phyloP scores from a whole-genome alignment of 1,140 invertebrate genomes.

The Anthonomus grandis region DNA sequence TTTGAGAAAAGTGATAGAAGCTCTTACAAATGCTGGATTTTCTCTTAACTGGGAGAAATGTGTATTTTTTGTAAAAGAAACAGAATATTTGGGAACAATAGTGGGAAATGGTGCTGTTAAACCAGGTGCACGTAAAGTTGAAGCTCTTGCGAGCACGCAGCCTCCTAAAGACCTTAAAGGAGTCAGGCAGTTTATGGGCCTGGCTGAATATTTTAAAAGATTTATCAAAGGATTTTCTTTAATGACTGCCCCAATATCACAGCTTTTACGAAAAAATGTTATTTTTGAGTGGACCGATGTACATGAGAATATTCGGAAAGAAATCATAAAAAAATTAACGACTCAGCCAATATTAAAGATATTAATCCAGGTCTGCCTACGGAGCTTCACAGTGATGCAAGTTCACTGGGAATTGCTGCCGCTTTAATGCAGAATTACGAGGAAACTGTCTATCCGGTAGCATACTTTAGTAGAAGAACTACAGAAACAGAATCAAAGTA shows the following conservation, averaged over 20 bases:
- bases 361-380: conserved; percentile 33
- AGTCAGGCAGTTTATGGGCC: no score
- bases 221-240: conserved; percentile 41
- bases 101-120: conserved; percentile 23
- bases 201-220: conserved; percentile 38
- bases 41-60: conserved; percentile 35
- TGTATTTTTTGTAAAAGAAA: conserved; percentile 36
- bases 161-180: conserved; percentile 36
- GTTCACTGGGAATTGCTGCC: no score
- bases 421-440: conserved; percentile 38
- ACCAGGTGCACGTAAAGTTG: conserved; percentile 36
- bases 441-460: conserved; percentile 21
- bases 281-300: no score
- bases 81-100: conserved; percentile 37
- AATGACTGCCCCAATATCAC: conserved; percentile 39
- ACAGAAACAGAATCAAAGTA: conserved; percentile 31
- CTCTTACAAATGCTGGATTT: conserved; percentile 16
- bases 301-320: no score
- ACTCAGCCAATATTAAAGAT: conserved; percentile 41
- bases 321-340: no score
- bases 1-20: conserved; percentile 28
- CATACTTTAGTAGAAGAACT: conserved; percentile 39
- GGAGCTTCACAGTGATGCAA: conserved; percentile 46
- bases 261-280: no score
- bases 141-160: conserved; percentile 34